Percentiles rank a stretch among this genome's conserved stretches.
Conservation (phyloP, 1,140 invertebrate genomes). For the Solenopsis invicta region DNA sequence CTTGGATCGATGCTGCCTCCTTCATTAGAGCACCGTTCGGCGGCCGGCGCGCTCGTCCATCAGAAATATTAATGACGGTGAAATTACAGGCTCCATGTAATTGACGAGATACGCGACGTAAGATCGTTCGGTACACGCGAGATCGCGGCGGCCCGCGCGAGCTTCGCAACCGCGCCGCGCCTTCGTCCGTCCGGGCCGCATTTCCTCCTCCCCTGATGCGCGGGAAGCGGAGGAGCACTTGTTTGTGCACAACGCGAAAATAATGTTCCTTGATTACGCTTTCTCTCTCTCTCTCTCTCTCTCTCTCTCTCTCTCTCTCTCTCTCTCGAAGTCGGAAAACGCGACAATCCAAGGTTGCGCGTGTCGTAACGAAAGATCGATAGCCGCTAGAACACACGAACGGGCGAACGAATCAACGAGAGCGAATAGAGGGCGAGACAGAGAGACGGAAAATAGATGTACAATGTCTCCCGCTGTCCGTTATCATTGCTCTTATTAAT, state of each 20-base stretch:
- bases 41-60: too few relatives aligned
- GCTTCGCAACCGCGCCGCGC: background rate
- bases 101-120: conserved; percentile 5
- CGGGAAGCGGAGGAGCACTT: background rate
- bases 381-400: conserved; percentile 34
- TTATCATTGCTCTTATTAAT: background rate
- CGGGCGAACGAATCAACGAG: background rate
- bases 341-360: conserved; percentile 61
- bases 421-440: background rate
- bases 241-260: background rate
- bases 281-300: too few relatives aligned
- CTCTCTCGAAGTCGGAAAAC: conserved; percentile 49
- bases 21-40: conserved; percentile 74
- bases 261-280: conserved; percentile 7
- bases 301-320: too few relatives aligned
- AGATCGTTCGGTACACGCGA: background rate
- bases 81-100: conserved; percentile 29
- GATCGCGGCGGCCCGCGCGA: background rate
- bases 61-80: conserved; percentile 69
- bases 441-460: background rate
- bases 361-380: conserved; percentile 70
- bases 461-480: background rate
- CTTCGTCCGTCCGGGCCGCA: background rate
- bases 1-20: conserved; percentile 63
- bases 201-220: background rate